Base-by-base conservation (phyloP, 2,888 invertebrate genomes). In the Pammene fasciana region DNA sequence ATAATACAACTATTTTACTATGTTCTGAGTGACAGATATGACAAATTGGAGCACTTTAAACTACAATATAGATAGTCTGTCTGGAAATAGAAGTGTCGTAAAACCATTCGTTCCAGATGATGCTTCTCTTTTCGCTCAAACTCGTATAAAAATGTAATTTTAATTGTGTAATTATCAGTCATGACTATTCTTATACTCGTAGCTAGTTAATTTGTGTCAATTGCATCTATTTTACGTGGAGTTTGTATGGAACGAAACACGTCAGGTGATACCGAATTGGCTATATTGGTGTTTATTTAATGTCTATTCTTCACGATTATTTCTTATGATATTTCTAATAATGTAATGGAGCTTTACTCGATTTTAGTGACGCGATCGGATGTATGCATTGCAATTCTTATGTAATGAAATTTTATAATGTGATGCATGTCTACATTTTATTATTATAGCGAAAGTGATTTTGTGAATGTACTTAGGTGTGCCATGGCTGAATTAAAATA, bases 311-410 rank as follows among this genome's bases (percentile, higher is more conserved):
- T 65, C 65, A 54, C 14, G 45, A 45, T 55, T 64, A 54, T 61
- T 64, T 65, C 64, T 68, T 67, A 67, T 67, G 67, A 65, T 70
- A 70, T 65, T 70, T 70, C 65, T 70, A 70, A 56, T 65, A 65
- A 70, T 65, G 60, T 70, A 70, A 65, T 70, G 57, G 54, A 70
- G 70, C 70, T 70, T 70, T 70, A 70, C 65, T 70, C 60, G 65
- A 70, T 60, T 68, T 70, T 70, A 70, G 70, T 70, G 70, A 70
- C 70, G 65, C 70, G 57, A 10, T 65, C 52, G 68, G 68, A 70
- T 65, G 65, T 65, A 60, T 64, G 68, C 64, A 59, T 59, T 52
- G 59, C 52, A 68, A 67, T 36, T 66, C 57, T 68, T 65, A 43
- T 55, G 59, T 68, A 71, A 60, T 55, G 54, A 52, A 48, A 50